Evolutionary conservation across 1,140 invertebrate species (phyloP), one percentile per base, ranked within the genome.

Genomic region (Hestina assimilis): DNA sequence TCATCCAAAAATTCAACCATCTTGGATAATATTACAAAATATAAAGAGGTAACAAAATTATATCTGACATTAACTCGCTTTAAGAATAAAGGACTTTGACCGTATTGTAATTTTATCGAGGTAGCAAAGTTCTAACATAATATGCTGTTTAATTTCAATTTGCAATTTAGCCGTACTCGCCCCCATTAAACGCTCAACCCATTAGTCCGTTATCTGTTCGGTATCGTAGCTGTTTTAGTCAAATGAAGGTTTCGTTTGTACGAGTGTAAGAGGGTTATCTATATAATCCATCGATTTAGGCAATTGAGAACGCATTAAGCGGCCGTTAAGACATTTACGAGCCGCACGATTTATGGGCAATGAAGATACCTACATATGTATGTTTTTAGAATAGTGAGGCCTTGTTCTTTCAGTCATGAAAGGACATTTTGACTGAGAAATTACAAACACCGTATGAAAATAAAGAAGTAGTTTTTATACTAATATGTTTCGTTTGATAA

Each of bases 271-370:
- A 47, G 50, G 59, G 43, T 71, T 70, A 79, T 76, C 72, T 63
- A 68, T 48, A 53, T 74, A 74, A 77, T 75, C 69, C 63, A 63
- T 68, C 58, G 53, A 66, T 59, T 72, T 59, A 45, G 63, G 69
- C 72, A 69, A 79, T 83, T 75, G 73, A 75, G 75, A 77, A 73
- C 69, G 65, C 69, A 75, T 82, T 79, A 66, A 75, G 61, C 61
- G 55, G 64, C 59, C 62, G 41, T 40, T 47, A 60, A 75, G 69
- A 67, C 66, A 56, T 71, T 78, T 72, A 77, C 68, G 69, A 53
- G 29, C 45, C 53, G 48, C 55, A 63, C 55, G 65, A 80, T 76
- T 79, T 79, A 75, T 78, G 50, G 65, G 50, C 51, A 47, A 11
- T 12, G 15, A 33, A 33, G 29, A 23, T 23, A 42, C 40, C n/a